A percentile compares a stretch with the other conserved stretches of the same genome.
Conservation (phyloP, 92 coral and sea anemone species). For the Parazoanthus atlanticus region DNA sequence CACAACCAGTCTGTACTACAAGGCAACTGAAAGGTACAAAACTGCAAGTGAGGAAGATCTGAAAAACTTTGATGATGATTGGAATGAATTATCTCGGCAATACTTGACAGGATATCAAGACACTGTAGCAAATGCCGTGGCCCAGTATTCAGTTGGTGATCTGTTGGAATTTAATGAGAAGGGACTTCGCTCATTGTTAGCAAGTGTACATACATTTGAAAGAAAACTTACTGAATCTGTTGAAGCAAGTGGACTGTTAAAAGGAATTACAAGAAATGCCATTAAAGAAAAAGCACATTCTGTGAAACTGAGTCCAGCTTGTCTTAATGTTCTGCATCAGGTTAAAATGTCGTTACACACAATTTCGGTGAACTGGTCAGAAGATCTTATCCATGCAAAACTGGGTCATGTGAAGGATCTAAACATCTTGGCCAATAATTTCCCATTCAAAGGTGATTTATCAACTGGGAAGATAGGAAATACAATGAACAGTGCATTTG, state of each 20-base stretch:
- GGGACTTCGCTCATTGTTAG: slow-evolving; percentile 71
- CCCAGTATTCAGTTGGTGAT: slow-evolving; percentile 33
- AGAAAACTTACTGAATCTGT: slow-evolving; percentile 61
- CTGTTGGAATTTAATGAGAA: slow-evolving; percentile 54
- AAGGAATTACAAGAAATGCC: slow-evolving; percentile 77
- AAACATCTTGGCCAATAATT: slow-evolving; percentile 71
- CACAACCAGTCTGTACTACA: slow-evolving; percentile 83
- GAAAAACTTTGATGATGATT: slow-evolving; percentile 67
- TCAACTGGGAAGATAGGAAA: slow-evolving; percentile 75
- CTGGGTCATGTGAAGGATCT: slow-evolving; percentile 75
- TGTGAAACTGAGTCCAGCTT: slow-evolving; percentile 78
- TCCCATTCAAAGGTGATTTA: slow-evolving; percentile 65
- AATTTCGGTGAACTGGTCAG: slow-evolving; percentile 92
- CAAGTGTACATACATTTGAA: slow-evolving; percentile 66
- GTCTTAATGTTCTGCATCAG: slow-evolving; percentile 71
- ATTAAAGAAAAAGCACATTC: slow-evolving; percentile 63
- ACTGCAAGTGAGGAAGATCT: slow-evolving; percentile 53
- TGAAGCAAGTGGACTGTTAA: slow-evolving; percentile 77
- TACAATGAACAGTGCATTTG: slow-evolving; percentile 68
- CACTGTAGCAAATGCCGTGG: slow-evolving; percentile 53
- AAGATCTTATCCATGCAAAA: slow-evolving; percentile 78
- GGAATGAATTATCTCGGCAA: slow-evolving; percentile 68
- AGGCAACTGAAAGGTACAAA: slow-evolving; percentile 79
- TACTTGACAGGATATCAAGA: slow-evolving; percentile 67
- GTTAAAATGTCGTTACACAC: slow-evolving; percentile 77